Percentiles rank a stretch among this genome's conserved stretches.
These are phyloP conservation scores for Clupea harengus DNA, from an alignment of 2,113 vertebrate species.

Conservation along the genomic window DNA sequence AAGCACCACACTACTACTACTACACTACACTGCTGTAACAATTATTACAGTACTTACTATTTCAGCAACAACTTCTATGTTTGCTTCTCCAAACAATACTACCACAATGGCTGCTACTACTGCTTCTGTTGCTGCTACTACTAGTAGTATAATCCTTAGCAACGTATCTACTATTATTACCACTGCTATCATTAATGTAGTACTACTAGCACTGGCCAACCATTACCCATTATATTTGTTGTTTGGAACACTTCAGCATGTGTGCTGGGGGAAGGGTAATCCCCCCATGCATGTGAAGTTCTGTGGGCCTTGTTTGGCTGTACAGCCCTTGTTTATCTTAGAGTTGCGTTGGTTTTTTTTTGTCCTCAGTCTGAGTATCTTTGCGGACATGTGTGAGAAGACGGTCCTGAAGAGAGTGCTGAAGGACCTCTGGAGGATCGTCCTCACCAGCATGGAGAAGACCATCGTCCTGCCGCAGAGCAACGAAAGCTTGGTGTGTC, in stretches of 20 bases:
- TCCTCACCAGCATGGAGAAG: constrained; percentile 92
- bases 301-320: too few species aligned
- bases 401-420: constrained; percentile 92
- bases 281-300: too few species aligned
- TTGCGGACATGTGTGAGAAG: constrained; percentile 94
- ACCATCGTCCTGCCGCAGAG: constrained; percentile 89
- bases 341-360: constrained; percentile 5
- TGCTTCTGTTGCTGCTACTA: background rate
- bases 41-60: background rate
- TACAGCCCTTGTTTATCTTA: background rate
- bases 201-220: too few species aligned
- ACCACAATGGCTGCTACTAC: background rate
- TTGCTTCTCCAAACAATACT: background rate
- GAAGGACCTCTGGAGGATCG: constrained; percentile 94
- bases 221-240: too few species aligned
- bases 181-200: too few species aligned
- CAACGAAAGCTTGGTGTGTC: constrained; percentile 86
- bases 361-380: constrained; percentile 84
- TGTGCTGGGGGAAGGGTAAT: too few species aligned
- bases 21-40: background rate
- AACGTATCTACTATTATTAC: too few species aligned
- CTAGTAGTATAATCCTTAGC: too few species aligned
- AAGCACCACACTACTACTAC: background rate
- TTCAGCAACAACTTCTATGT: background rate
- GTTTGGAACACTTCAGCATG: too few species aligned